A percentile compares a stretch with the other conserved stretches of the same genome.
Conservation (phyloP, 2,113 vertebrate species). For the Pristiophorus japonicus region DNA sequence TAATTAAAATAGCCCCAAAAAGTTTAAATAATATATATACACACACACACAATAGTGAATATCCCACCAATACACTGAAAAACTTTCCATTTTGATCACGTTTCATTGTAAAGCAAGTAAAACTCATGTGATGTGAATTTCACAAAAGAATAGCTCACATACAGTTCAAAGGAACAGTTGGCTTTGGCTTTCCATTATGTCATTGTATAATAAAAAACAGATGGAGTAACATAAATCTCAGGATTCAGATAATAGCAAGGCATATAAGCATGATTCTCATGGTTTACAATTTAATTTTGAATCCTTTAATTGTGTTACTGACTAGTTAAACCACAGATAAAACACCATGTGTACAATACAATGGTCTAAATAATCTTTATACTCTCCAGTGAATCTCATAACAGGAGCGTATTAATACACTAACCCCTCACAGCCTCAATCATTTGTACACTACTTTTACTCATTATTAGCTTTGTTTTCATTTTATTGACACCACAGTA, state of each 20-base stretch:
- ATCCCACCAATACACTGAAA: not conserved
- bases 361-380: not conserved
- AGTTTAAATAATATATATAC: not conserved
- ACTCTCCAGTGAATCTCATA: not conserved
- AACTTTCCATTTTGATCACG: not conserved
- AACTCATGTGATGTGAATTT: constrained; percentile 12
- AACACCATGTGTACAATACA: not conserved
- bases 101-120: not conserved
- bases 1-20: not conserved
- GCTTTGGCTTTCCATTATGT: not conserved
- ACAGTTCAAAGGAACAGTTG: not conserved
- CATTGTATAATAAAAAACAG: not conserved
- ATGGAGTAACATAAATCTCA: not conserved
- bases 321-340: not conserved
- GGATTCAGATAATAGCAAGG: constrained; percentile 21
- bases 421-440: not conserved
- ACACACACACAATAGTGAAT: not conserved
- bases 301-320: not conserved
- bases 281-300: not conserved
- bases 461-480: not conserved
- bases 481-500: not conserved
- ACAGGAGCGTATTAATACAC: not conserved
- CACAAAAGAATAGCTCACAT: not conserved
- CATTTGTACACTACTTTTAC: not conserved
- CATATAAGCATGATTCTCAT: not conserved